Conservation (phyloP, 2,888 invertebrate genomes). For the Nomada flava region DNA sequence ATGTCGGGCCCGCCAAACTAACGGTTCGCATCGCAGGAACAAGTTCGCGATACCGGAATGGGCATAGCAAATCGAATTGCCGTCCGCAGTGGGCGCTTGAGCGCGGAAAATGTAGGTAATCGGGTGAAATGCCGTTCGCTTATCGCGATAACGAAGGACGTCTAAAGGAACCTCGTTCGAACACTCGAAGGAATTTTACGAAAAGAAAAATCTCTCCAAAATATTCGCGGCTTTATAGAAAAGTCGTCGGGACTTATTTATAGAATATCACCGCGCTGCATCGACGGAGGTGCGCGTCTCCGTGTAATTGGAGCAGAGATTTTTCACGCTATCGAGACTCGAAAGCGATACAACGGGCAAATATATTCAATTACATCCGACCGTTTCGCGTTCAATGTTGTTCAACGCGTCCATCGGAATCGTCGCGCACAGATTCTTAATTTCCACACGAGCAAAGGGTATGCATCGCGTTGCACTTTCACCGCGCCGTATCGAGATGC, state of each 20-base stretch:
- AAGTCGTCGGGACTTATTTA: not conserved
- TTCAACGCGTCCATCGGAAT: not conserved
- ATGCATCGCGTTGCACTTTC: constrained; percentile 50
- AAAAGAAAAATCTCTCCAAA: not conserved
- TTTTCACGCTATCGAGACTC: constrained; percentile 24
- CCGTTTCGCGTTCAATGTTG: not conserved
- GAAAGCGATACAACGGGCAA: constrained; percentile 19
- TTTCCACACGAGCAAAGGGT: not conserved
- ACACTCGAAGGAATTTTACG: too few relatives aligned
- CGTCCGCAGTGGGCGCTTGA: not conserved
- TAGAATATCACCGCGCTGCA: not conserved
- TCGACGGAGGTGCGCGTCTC: not conserved
- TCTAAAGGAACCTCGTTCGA: not conserved
- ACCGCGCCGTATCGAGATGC: constrained; percentile 34
- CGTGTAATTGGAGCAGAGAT: not conserved
- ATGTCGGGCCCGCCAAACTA: constrained; percentile 26
- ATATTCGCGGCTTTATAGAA: not conserved
- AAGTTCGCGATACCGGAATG: constrained; percentile 29
- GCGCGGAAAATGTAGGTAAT: constrained; percentile 19
- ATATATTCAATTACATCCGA: not conserved
- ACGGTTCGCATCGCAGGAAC: constrained; percentile 37
- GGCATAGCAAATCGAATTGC: constrained; percentile 41
- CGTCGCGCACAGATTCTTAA: not conserved
- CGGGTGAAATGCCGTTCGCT: constrained; percentile 1
- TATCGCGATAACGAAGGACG: not conserved